These are phyloP conservation scores for Phyllotis vaccarum DNA, from an alignment of 2,797 vertebrate species.

Conservation along the genomic window DNA sequence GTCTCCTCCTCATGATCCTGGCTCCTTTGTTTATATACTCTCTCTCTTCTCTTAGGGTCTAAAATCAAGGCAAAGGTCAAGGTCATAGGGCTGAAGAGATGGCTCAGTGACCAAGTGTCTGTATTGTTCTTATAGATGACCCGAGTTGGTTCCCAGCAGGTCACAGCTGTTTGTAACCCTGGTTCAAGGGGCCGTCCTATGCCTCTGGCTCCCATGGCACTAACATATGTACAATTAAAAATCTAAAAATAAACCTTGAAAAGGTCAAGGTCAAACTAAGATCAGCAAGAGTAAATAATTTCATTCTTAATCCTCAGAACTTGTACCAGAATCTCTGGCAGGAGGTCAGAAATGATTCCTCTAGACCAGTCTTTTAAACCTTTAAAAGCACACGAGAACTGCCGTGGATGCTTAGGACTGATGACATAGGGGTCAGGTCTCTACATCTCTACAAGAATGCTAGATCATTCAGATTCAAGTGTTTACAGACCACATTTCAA, in stretches of 20 bases:
- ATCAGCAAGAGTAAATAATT: slow-evolving; percentile 48
- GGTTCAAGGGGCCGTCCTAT: neutral
- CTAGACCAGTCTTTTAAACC: slow-evolving; percentile 31
- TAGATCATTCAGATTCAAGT: slow-evolving; percentile 53
- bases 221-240: neutral
- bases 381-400: slow-evolving; percentile 10
- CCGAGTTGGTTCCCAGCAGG: neutral
- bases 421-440: neutral
- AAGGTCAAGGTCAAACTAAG: slow-evolving; percentile 60
- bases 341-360: slow-evolving; percentile 41
- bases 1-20: too few relatives aligned
- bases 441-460: slow-evolving; percentile 23
- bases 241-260: slow-evolving; percentile 38
- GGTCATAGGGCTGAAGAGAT: slow-evolving; percentile 1
- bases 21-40: too few relatives aligned
- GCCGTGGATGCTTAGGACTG: neutral
- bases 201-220: neutral
- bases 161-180: neutral
- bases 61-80: slow-evolving; percentile 54
- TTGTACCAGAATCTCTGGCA: slow-evolving; percentile 2
- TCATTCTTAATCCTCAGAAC: slow-evolving; percentile 36
- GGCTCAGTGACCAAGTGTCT: neutral
- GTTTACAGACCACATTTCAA: slow-evolving; percentile 60
- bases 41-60: neutral
- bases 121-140: neutral